phyloP scores from a whole-genome alignment of 2,113 vertebrate species.

The Oenanthe oenanthe region DNA sequence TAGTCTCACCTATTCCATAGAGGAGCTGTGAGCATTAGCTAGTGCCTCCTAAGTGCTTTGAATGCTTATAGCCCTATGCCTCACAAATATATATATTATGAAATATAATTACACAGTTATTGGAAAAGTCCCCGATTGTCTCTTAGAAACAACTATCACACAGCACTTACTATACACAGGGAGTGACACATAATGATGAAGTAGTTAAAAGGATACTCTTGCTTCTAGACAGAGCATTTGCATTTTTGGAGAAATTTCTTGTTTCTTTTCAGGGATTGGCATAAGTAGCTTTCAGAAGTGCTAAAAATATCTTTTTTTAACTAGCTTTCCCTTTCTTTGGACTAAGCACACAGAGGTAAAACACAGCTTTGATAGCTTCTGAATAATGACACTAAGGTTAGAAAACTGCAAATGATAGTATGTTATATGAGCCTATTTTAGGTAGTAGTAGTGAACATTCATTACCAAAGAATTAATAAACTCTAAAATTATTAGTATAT shows the following conservation, averaged over 20 bases:
- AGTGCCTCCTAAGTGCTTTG: neutral
- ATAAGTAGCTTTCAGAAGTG: slow-evolving; percentile 35
- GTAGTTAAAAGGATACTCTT: slow-evolving; percentile 15
- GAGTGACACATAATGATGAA: slow-evolving; percentile 39
- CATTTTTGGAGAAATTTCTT: slow-evolving; percentile 41
- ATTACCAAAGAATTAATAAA: neutral
- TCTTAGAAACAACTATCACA: neutral
- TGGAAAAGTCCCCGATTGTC: slow-evolving; percentile 1
- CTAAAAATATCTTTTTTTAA: slow-evolving; percentile 48
- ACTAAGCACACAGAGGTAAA: neutral
- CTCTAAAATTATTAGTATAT: neutral
- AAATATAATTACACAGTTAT: slow-evolving; percentile 19
- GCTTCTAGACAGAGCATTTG: slow-evolving; percentile 52
- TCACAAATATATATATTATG: neutral
- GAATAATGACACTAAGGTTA: neutral
- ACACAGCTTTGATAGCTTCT: neutral
- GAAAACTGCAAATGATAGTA: neutral
- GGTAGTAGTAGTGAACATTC: neutral
- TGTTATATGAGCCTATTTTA: neutral
- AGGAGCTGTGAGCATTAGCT: neutral
- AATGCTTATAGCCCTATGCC: neutral
- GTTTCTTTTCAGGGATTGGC: slow-evolving; percentile 38
- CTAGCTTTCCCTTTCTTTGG: slow-evolving; percentile 4
- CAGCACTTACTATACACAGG: neutral
- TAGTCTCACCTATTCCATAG: neutral